phyloP scores from a whole-genome alignment of 2,888 invertebrate species.

The Tipula unca region DNA sequence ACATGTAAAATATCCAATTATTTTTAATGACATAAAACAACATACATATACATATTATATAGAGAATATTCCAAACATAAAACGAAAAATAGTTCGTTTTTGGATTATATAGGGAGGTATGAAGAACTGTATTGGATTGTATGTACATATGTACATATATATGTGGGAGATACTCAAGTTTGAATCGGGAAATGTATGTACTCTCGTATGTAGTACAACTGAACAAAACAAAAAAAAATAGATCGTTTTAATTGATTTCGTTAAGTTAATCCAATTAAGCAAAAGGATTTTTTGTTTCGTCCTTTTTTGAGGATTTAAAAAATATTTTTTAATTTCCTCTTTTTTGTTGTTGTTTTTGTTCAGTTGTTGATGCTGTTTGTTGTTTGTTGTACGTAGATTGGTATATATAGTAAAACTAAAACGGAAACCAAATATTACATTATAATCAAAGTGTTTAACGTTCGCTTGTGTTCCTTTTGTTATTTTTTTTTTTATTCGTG shows the following conservation, averaged over 20 bases:
- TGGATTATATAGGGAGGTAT: not conserved
- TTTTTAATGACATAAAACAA: not conserved
- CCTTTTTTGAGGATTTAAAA: not conserved
- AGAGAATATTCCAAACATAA: not conserved
- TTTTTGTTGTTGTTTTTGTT: conserved; percentile 1
- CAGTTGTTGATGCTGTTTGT: not conserved
- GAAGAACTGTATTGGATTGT: not conserved
- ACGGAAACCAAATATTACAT: not conserved
- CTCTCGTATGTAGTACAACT: not conserved
- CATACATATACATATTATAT: too few species aligned
- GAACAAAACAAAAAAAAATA: not conserved
- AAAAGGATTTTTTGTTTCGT: not conserved
- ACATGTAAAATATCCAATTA: conserved; percentile 14
- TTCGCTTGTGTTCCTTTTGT: not conserved
- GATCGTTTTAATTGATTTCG: conserved; percentile 14
- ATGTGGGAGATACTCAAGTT: not conserved
- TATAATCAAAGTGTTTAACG: not conserved
- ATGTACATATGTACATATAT: too few species aligned
- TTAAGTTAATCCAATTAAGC: conserved; percentile 14
- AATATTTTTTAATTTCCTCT: not conserved
- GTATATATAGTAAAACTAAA: not conserved
- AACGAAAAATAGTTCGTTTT: not conserved
- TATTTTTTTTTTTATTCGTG: not conserved
- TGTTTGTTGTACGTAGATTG: not conserved
- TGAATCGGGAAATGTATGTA: not conserved